These are phyloP conservation scores for Heliornis fulica DNA, from an alignment of 2,113 vertebrate genomes.

Conservation along the genomic window DNA sequence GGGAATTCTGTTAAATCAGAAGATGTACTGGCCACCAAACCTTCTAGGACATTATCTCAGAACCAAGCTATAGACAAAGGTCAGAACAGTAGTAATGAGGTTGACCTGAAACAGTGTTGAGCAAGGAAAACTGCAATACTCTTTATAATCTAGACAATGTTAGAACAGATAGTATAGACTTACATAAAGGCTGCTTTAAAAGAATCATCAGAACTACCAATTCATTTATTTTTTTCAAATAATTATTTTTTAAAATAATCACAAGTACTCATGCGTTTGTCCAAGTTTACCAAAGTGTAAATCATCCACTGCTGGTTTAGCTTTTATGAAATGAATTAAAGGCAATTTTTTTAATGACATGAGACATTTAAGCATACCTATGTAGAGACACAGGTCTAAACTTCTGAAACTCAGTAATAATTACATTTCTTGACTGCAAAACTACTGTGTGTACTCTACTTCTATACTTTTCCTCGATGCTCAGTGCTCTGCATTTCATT, in stretches of 20 bases:
- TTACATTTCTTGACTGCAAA: background rate
- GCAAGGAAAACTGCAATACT: background rate
- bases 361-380: background rate
- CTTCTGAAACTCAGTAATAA: background rate
- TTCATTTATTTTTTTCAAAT: background rate
- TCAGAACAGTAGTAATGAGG: background rate
- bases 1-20: background rate
- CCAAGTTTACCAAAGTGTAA: background rate
- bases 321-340: background rate
- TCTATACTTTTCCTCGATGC: background rate
- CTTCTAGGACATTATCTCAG: background rate
- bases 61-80: background rate
- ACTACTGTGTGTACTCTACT: background rate
- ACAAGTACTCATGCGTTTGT: background rate
- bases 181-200: background rate
- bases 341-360: background rate
- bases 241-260: background rate
- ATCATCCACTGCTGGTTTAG: background rate
- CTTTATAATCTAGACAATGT: background rate
- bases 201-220: background rate
- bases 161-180: background rate
- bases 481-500: background rate
- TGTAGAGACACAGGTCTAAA: background rate
- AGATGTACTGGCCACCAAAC: background rate
- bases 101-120: background rate